Evolutionary conservation across 2,113 vertebrate genomes (phyloP).

Genomic region (Diadophis punctatus): DNA sequence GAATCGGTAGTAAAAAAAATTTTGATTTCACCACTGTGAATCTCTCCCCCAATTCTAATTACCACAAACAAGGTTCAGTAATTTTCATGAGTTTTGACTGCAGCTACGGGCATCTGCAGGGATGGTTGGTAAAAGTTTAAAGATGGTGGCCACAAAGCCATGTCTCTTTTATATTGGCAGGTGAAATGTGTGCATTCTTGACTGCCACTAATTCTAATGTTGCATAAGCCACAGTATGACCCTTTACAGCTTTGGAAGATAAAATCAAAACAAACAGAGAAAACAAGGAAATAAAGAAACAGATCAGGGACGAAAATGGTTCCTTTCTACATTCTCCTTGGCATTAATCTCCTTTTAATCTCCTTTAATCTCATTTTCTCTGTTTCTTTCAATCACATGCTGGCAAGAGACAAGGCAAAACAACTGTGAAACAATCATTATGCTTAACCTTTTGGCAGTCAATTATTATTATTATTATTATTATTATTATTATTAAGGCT

Average conservation of each 20-base stretch:
- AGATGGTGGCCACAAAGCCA: not conserved
- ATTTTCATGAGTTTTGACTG: not conserved
- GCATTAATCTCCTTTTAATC: not conserved
- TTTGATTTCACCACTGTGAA: not conserved
- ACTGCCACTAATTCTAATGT: not conserved
- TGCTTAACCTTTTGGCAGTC: not conserved
- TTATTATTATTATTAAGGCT: too few species aligned
- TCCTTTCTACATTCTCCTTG: not conserved
- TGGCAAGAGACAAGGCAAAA: slow-evolving; percentile 1
- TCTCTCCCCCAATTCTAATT: not conserved
- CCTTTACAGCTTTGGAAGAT: not conserved
- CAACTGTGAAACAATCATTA: not conserved
- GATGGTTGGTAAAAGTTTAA: not conserved
- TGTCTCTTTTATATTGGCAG: not conserved
- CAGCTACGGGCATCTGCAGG: not conserved
- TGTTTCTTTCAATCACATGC: not conserved
- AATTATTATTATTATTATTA: not conserved
- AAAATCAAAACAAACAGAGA: not conserved
- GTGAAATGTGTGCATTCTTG: not conserved
- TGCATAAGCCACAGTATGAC: not conserved
- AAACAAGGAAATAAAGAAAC: not conserved
- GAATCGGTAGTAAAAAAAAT: too few species aligned
- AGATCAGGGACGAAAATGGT: not conserved
- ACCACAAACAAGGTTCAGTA: not conserved
- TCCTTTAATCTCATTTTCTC: not conserved